These are phyloP conservation scores for Synergus gifuensis DNA, from an alignment of 2,888 invertebrate species.

Conservation along the genomic window DNA sequence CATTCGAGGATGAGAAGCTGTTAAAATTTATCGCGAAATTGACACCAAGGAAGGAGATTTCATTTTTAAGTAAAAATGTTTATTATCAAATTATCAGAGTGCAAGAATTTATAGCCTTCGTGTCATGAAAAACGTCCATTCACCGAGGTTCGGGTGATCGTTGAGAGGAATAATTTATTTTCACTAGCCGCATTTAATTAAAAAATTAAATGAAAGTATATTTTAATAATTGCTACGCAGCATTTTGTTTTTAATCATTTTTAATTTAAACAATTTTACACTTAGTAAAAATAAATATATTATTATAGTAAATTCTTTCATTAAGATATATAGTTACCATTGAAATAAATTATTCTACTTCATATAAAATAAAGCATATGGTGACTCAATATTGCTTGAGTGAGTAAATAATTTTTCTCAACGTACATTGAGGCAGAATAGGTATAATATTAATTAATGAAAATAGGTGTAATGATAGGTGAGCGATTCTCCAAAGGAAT, in stretches of 20 bases:
- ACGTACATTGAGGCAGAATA: conserved; percentile 28
- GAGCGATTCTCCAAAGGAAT: conserved; percentile 35
- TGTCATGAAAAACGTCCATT: conserved; percentile 36
- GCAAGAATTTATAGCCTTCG: conserved; percentile 6
- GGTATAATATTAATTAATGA: conserved; percentile 32
- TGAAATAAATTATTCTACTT: neutral
- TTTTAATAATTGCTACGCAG: neutral
- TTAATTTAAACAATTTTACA: no score
- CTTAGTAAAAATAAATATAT: no score
- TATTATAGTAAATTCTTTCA: no score
- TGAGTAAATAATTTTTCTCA: neutral
- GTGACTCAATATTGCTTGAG: neutral
- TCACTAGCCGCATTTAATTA: neutral
- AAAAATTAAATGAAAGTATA: conserved; percentile 1
- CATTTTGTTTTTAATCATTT: no score
- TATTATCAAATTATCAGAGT: conserved; percentile 24
- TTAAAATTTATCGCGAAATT: conserved; percentile 9
- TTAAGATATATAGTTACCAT: no score
- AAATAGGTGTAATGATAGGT: conserved; percentile 30
- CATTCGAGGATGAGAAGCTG: neutral
- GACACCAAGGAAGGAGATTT: neutral
- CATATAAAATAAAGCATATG: neutral
- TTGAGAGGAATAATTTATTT: conserved; percentile 24
- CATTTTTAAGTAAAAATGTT: neutral
- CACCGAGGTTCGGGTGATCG: conserved; percentile 37